Evolutionary conservation across 53 echinoderm and acorn worm species (phyloP).

Genomic region (Holothuria scabra): DNA sequence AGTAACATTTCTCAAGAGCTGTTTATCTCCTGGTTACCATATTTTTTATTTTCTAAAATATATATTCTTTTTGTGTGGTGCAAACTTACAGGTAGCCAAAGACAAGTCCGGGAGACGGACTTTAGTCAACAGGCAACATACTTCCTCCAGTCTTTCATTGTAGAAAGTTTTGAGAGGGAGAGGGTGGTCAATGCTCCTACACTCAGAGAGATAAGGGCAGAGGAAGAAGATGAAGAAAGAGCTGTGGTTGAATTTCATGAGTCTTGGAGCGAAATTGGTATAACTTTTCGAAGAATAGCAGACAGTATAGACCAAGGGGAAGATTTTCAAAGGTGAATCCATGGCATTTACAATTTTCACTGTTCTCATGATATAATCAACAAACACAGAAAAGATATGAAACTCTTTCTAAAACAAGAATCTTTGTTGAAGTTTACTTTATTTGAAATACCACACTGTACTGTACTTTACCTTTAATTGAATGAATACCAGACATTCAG

Average conservation of each 20-base stretch:
- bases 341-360: too few species aligned
- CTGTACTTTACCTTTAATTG: too few species aligned
- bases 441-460: too few species aligned
- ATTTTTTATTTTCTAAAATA: too few species aligned
- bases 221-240: neutral
- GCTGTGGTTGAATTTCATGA: constrained; percentile 61
- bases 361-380: too few species aligned
- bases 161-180: constrained; percentile 83
- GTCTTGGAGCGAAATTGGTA: constrained; percentile 74
- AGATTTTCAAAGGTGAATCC: constrained; percentile 75
- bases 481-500: too few species aligned
- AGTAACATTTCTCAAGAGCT: too few species aligned
- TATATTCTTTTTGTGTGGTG: too few species aligned
- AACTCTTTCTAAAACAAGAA: too few species aligned
- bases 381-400: too few species aligned
- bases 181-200: constrained; percentile 68
- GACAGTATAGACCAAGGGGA: constrained; percentile 75
- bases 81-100: neutral
- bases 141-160: constrained; percentile 85
- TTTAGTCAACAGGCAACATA: constrained; percentile 80
- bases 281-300: constrained; percentile 75
- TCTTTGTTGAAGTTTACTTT: too few species aligned
- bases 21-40: too few species aligned
- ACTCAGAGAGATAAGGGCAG: constrained; percentile 62
- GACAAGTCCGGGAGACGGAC: constrained; percentile 65